A percentile compares a stretch with the other conserved stretches of the same genome.
These are phyloP conservation scores for Vanessa cardui DNA, from an alignment of 2,888 invertebrate genomes.

Conservation along the genomic window DNA sequence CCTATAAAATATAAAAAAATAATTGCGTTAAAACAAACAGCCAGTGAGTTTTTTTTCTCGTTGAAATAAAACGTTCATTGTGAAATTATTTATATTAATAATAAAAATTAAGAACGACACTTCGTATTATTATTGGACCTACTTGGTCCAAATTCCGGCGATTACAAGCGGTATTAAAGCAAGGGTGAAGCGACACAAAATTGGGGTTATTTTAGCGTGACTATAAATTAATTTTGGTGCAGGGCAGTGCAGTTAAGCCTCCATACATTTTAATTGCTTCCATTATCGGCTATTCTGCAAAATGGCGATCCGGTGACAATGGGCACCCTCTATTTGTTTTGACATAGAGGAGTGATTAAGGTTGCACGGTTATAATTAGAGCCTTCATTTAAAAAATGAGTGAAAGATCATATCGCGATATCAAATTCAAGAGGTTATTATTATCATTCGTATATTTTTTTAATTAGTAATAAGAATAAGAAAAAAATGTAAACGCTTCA, in stretches of 20 bases:
- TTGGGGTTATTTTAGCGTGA: constrained; percentile 72
- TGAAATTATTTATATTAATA: not conserved
- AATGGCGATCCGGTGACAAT: constrained; percentile 74
- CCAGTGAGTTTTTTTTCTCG: too few species aligned
- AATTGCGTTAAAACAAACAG: too few species aligned
- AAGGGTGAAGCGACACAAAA: constrained; percentile 52
- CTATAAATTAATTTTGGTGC: constrained; percentile 81
- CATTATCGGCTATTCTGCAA: constrained; percentile 78
- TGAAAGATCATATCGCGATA: too few species aligned
- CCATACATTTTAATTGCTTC: constrained; percentile 82
- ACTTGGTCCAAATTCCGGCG: constrained; percentile 54
- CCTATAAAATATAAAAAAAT: too few species aligned
- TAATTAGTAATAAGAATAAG: not conserved
- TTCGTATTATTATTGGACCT: constrained; percentile 8
- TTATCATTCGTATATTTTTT: not conserved
- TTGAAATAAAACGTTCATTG: not conserved
- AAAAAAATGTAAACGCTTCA: not conserved
- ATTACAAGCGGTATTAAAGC: constrained; percentile 55
- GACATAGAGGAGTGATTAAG: constrained; percentile 42
- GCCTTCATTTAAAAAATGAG: not conserved
- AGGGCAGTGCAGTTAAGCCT: constrained; percentile 80
- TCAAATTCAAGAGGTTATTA: not conserved
- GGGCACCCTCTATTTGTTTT: constrained; percentile 58
- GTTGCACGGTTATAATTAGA: constrained; percentile 9
- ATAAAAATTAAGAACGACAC: not conserved